Base-by-base conservation (phyloP, 37 sponge, comb jelly and placozoan genomes). In the Tethya wilhelma region DNA sequence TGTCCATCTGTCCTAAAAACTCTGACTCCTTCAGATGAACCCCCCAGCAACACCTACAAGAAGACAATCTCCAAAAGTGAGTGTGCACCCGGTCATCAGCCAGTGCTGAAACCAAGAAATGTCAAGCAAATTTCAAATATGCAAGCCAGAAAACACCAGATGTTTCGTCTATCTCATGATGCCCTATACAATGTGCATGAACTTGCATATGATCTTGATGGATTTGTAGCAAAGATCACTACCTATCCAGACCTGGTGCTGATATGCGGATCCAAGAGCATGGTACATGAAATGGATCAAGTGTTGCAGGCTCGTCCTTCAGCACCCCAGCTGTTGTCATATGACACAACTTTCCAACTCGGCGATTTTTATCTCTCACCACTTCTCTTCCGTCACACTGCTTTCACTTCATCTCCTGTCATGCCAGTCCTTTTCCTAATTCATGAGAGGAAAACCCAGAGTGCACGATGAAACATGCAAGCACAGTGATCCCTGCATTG, bases 311-410 rank as follows among this genome's bases (percentile, higher is more conserved):
- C 70, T 64, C 49, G 62, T 62, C 69, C 75, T 62, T 58, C 68
- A 19, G 73, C 84, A 28, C 71, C 84, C 30, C 84, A 83, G 67
- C 74, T 83, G 58, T 36, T 84, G 32, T 75, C 85, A 64, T 84
- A 84, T 65, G 85, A 75, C 77, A 84, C 85, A 19, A 84, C 85
- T 36, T 84, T 84, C 40, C 53, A 84, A 37, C 41, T 84, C 22
- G 85, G 85, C 19, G 85, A 84, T 67, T 84, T 75, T 72, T 84
- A 65, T 84, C 66, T 84, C 29, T 84, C 85, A 23, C 41, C 69
- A 46, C 59, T 84, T 9, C 31, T 59, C 12, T 84, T 84, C 36
- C 73, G 85, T 14, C 85, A 84, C 77, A 84, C 77, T 40, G 64
- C 75, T 23, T 84, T 84, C 53, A 49, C 53, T 49, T 49, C 53